Evolutionary conservation across 2,113 vertebrate genomes (phyloP).

Genomic region (Stegostoma tigrinum): DNA sequence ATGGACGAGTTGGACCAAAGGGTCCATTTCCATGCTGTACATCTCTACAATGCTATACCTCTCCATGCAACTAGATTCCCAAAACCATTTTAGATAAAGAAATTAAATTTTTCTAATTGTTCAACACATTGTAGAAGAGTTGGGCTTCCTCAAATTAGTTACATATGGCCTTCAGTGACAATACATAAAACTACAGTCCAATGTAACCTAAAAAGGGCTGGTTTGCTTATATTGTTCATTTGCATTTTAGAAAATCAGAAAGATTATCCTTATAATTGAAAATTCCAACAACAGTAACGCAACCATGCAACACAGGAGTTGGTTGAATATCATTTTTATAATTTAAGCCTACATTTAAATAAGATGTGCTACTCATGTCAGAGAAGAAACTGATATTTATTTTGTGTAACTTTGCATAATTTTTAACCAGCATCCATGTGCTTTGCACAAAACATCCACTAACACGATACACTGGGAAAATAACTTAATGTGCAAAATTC

Average conservation of each 20-base stretch:
- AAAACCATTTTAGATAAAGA: not conserved
- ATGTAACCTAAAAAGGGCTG: not conserved
- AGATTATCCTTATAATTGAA: not conserved
- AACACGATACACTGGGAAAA: not conserved
- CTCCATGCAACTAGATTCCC: not conserved
- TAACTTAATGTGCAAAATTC: slow-evolving; percentile 25
- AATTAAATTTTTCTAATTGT: not conserved
- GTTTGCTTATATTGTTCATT: not conserved
- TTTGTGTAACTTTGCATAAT: slow-evolving; percentile 25
- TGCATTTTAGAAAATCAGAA: not conserved
- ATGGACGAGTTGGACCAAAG: too few species aligned
- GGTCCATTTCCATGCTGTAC: too few species aligned
- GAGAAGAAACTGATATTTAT: slow-evolving; percentile 15
- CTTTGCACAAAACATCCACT: slow-evolving; percentile 29
- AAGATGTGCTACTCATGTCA: not conserved
- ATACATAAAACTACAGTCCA: not conserved
- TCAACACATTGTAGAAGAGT: not conserved
- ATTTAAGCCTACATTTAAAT: not conserved
- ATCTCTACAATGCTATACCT: too few species aligned
- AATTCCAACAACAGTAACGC: not conserved
- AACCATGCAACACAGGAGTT: not conserved
- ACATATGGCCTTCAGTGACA: not conserved
- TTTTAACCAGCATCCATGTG: slow-evolving; percentile 5
- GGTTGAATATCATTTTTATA: not conserved
- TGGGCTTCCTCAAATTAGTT: not conserved